These are phyloP conservation scores for Cephalopholis sonnerati DNA, from an alignment of 2,113 vertebrate genomes.

Conservation along the genomic window DNA sequence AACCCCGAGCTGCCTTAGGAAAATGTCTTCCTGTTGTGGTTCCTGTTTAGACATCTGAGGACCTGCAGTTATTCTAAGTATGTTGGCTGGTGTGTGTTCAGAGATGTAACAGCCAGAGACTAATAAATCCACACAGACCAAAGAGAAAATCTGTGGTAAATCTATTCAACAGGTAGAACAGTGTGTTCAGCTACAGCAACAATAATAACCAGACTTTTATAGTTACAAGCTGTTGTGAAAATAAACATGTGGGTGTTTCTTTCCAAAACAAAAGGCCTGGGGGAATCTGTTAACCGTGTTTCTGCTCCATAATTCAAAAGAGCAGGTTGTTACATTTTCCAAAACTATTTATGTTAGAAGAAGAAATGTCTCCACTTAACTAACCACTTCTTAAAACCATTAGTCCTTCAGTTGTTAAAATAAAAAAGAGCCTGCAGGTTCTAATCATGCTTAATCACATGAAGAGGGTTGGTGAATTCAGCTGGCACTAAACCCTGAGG, in stretches of 20 bases:
- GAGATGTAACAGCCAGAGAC: conserved; percentile 9
- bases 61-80: conserved; percentile 54
- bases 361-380: not conserved
- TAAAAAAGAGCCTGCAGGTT: not conserved
- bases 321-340: conserved; percentile 12
- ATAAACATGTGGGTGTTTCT: conserved; percentile 18
- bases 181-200: not conserved
- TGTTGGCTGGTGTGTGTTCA: conserved; percentile 25
- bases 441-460: conserved; percentile 24
- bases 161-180: conserved; percentile 35
- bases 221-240: conserved; percentile 6
- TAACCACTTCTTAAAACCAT: not conserved
- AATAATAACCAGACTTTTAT: conserved; percentile 14
- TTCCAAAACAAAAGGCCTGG: not conserved
- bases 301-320: not conserved
- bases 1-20: not conserved
- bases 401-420: not conserved
- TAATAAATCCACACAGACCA: conserved; percentile 32
- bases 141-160: conserved; percentile 8
- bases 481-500: not conserved
- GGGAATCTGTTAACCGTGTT: not conserved
- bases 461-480: not conserved
- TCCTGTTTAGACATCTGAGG: conserved; percentile 41
- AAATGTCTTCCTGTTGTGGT: conserved; percentile 27
- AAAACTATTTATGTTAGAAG: not conserved